phyloP scores from a whole-genome alignment of 2,113 vertebrate species.

The Syngnathoides biaculeatus region DNA sequence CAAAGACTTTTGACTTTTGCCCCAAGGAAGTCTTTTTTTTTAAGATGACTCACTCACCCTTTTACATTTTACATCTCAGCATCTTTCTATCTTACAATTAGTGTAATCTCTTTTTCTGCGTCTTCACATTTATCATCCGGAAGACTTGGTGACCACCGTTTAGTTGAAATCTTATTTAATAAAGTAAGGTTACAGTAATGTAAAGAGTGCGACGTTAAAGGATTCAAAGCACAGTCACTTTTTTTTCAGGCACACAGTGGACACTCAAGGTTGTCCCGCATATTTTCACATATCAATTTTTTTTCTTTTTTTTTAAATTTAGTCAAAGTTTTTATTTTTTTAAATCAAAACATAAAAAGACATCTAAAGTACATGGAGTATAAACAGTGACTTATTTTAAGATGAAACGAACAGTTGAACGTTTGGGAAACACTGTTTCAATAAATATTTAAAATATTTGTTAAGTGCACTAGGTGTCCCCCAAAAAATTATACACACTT shows the following conservation, averaged over 20 bases:
- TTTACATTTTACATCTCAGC: background rate
- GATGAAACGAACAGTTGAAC: background rate
- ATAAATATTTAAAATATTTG: background rate
- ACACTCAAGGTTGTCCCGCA: background rate
- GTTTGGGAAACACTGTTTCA: background rate
- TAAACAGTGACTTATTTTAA: background rate
- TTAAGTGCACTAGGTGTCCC: no score
- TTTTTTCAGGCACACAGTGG: slow-evolving; percentile 51
- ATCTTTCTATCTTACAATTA: background rate
- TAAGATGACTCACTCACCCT: background rate
- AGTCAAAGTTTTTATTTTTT: background rate
- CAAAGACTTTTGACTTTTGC: slow-evolving; percentile 3
- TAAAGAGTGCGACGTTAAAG: slow-evolving; percentile 38
- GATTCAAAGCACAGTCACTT: slow-evolving; percentile 40
- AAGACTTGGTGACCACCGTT: background rate
- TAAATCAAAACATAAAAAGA: background rate
- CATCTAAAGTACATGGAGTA: background rate
- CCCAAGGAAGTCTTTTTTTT: background rate
- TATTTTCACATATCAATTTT: background rate
- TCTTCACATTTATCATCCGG: background rate
- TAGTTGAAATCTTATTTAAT: background rate
- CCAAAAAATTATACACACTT: no score
- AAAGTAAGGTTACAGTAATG: background rate
- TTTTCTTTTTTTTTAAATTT: background rate
- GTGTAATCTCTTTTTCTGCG: background rate